Conservation (phyloP, 2,797 vertebrate genomes). For the Spea hammondii region DNA sequence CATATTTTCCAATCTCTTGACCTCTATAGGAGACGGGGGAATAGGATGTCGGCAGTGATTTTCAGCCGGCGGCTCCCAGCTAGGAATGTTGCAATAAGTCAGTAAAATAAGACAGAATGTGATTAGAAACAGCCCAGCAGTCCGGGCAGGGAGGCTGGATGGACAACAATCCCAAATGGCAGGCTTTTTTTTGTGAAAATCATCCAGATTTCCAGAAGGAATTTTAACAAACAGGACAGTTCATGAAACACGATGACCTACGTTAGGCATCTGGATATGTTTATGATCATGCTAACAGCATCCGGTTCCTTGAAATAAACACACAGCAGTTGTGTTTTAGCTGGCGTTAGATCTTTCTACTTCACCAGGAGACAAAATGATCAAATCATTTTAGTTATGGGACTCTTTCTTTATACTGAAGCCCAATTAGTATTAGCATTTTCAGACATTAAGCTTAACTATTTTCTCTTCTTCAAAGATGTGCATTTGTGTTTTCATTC, state of each 20-base stretch:
- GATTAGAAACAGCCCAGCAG: constrained; percentile 8
- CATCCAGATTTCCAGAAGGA: constrained; percentile 9
- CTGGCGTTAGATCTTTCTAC: too few species aligned
- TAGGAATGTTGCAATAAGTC: not conserved
- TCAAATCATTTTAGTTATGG: too few species aligned
- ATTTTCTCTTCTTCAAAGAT: too few species aligned
- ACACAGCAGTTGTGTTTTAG: not conserved
- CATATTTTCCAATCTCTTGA: not conserved
- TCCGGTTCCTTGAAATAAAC: not conserved
- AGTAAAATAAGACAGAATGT: constrained; percentile 3
- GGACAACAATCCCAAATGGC: not conserved
- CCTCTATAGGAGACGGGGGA: not conserved
- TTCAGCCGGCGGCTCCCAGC: not conserved
- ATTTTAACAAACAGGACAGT: constrained; percentile 1
- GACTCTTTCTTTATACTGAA: too few species aligned
- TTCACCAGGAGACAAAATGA: too few species aligned
- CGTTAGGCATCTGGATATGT: constrained; percentile 1
- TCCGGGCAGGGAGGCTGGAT: not conserved
- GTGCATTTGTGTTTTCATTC: too few species aligned
- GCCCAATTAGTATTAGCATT: too few species aligned
- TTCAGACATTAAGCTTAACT: too few species aligned
- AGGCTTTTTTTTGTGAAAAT: not conserved
- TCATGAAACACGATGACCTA: not conserved
- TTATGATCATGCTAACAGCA: not conserved
- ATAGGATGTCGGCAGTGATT: not conserved